Conservation (phyloP, 2,888 invertebrate species). For the Drosophila yooni region DNA sequence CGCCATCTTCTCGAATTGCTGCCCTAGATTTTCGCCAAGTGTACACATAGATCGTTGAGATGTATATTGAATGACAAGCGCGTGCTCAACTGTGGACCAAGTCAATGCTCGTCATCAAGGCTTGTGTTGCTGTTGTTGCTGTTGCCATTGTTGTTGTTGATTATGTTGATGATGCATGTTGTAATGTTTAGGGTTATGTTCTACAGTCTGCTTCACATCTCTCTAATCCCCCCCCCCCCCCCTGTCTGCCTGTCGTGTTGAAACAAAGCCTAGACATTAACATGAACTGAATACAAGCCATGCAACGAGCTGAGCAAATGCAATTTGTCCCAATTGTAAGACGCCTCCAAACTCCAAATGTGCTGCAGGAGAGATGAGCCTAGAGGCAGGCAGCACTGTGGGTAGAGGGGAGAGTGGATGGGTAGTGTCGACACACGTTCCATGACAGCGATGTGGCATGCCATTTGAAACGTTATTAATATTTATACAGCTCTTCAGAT, state of each 20-base stretch:
- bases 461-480: constrained; percentile 74
- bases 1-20: background rate
- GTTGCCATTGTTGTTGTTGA: constrained; percentile 61
- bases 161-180: constrained; percentile 79
- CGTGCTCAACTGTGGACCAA: constrained; percentile 46
- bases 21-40: background rate
- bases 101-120: constrained; percentile 8
- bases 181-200: constrained; percentile 77
- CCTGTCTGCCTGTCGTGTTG: constrained; percentile 12
- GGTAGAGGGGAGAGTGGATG: no score
- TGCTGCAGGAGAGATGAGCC: background rate
- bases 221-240: background rate
- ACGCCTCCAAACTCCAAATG: constrained; percentile 22
- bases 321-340: constrained; percentile 83
- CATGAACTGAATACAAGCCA: constrained; percentile 45
- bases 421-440: background rate
- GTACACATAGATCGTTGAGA: constrained; percentile 57
- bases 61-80: constrained; percentile 73
- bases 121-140: constrained; percentile 26
- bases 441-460: constrained; percentile 43
- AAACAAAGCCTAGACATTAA: constrained; percentile 51
- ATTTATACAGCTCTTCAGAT: constrained; percentile 72
- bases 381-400: background rate
- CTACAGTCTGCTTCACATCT: background rate
- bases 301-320: constrained; percentile 72